Percentiles rank a stretch among this genome's conserved stretches.
These are phyloP conservation scores for Phymorhynchus buccinoides DNA, from an alignment of 1,140 invertebrate species.

Conservation along the genomic window DNA sequence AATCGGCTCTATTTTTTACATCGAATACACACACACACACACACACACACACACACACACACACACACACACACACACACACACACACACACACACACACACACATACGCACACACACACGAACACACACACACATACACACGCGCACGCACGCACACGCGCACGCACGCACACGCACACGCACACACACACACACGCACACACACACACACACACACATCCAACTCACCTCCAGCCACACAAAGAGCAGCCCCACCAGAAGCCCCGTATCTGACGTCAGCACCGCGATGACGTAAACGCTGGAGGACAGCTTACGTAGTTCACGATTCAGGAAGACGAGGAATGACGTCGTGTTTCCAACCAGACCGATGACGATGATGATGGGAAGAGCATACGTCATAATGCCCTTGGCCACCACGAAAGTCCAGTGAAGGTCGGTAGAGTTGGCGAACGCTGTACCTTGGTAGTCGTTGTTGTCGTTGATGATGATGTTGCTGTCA, in stretches of 20 bases:
- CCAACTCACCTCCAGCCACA: conserved; percentile 52
- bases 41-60: conserved; percentile 5
- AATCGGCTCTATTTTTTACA: no score
- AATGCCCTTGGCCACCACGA: conserved; percentile 41
- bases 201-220: conserved; percentile 6
- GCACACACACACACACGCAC: conserved; percentile 19
- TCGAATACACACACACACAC: no score
- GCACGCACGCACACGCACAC: conserved; percentile 18
- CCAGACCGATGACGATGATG: conserved; percentile 51
- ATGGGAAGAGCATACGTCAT: conserved; percentile 51
- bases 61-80: conserved; percentile 7
- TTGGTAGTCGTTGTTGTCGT: no score
- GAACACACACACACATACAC: conserved; percentile 10
- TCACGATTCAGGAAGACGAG: conserved; percentile 45
- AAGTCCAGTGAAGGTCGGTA: conserved; percentile 2
- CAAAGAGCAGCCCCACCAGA: conserved; percentile 48
- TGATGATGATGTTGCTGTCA: no score
- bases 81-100: conserved; percentile 8
- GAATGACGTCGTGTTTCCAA: conserved; percentile 51
- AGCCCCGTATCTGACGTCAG: conserved; percentile 54
- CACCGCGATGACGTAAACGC: conserved; percentile 55
- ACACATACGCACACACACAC: background rate
- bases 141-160: background rate
- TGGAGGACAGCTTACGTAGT: conserved; percentile 51
- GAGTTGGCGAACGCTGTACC: no score